Base-by-base conservation (phyloP, 2,888 invertebrate genomes). In the Nemurella pictetii region DNA sequence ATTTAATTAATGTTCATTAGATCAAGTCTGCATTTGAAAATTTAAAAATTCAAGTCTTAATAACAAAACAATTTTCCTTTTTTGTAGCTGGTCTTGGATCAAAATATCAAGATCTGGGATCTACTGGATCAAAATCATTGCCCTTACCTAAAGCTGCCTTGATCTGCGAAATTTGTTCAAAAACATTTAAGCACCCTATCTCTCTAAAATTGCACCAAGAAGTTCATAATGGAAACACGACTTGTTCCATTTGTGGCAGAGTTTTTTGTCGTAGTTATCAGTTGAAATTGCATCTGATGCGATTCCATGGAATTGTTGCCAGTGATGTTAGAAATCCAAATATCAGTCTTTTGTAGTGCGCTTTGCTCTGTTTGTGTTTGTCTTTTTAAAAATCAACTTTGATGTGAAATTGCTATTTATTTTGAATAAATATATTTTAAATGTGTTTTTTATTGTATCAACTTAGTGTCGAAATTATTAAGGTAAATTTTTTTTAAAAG, bases 221-320 rank as follows among this genome's bases (percentile, higher is more conserved):
- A 88, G 92, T 93, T 80, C 94, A 94, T 87, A 92, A 92, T 80
- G 94, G 94, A 29, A 93, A 93, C 89, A 94, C 94, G 26, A 92
- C 92, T 87, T 94, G 94, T 87, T 93, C 93, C 20, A 92, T 93
- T 84, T 94, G 93, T 87, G 92, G 92, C 87, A 90, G 93, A 87
- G 92, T 93, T 86, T 93, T 93, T 89, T 93, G 93, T 87, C 90
- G 93, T 72, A 85, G 83, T 20, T 86, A 85, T 82, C 77, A 83
- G 27, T 84, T 84, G 85, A 84, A 77, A 81, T 55, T 83, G 20
- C 83, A 83, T 73, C 93, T 80, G 1, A 78, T 84, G 78, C 75
- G 35, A 28, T 26, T 3, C 9, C 75, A 75, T 75, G 75, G 75
- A 2, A 26, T 75, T 5, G 15, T 55, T 20, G 55, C 9, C 12